These are phyloP conservation scores for Petrolisthes cinctipes DNA, from an alignment of 2,888 invertebrate species.

Conservation along the genomic window DNA sequence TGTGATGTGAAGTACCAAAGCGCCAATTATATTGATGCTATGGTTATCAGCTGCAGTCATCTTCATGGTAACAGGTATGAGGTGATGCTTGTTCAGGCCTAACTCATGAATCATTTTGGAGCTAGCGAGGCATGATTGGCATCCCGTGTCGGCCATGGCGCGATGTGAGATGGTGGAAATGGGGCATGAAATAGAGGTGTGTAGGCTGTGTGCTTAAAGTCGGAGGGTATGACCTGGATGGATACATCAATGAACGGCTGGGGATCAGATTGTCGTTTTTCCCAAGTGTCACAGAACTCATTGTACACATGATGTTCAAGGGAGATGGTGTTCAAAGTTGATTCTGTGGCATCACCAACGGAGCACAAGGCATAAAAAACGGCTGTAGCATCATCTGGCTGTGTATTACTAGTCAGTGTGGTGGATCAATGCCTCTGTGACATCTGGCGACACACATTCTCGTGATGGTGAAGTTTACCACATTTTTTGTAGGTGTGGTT, in stretches of 20 bases:
- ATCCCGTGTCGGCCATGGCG: constrained; percentile 41
- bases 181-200: not conserved
- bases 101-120: not conserved
- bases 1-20: constrained; percentile 6
- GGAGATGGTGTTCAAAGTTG: too few relatives aligned
- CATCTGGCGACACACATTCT: constrained; percentile 2
- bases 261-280: not conserved
- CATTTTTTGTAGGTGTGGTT: not conserved
- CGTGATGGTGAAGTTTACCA: constrained; percentile 1
- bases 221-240: not conserved
- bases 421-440: not conserved
- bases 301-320: too few relatives aligned
- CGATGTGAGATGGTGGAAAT: not conserved
- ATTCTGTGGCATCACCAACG: too few relatives aligned
- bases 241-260: constrained; percentile 3
- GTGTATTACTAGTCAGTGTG: not conserved
- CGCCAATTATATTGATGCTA: constrained; percentile 13
- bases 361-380: too few relatives aligned
- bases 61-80: not conserved
- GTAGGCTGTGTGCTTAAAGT: not conserved
- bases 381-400: not conserved
- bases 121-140: constrained; percentile 27
- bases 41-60: constrained; percentile 9
- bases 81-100: not conserved
- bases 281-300: too few relatives aligned